A percentile compares a stretch with the other conserved stretches of the same genome.
These are phyloP conservation scores for Catharus bicknelli DNA, from an alignment of 2,113 vertebrate genomes.

Conservation along the genomic window DNA sequence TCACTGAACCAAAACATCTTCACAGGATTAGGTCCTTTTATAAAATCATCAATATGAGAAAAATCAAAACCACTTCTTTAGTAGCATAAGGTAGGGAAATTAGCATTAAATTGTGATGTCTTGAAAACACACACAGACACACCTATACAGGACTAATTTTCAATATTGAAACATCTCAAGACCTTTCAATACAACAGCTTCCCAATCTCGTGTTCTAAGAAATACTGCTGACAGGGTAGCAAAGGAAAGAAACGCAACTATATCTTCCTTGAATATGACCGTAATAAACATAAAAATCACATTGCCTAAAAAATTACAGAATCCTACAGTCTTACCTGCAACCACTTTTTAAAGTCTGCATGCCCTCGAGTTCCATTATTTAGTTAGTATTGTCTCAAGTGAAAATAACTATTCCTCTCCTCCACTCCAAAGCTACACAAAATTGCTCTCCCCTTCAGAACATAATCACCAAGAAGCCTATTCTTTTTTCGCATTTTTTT, in stretches of 20 bases:
- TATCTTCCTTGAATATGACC: neutral
- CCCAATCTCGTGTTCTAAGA: neutral
- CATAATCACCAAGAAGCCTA: neutral
- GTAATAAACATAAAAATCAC: neutral
- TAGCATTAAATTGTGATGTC: neutral
- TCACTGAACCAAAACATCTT: neutral
- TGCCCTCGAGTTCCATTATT: neutral
- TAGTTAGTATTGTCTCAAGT: neutral
- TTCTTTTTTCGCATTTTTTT: neutral
- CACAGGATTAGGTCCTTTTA: neutral
- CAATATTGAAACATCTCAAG: neutral
- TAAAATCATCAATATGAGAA: neutral
- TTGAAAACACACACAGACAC: neutral
- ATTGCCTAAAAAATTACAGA: neutral
- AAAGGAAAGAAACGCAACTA: neutral
- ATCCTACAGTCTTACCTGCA: neutral
- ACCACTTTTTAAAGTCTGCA: neutral
- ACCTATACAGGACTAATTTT: neutral
- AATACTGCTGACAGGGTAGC: neutral
- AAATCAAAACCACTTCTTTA: neutral
- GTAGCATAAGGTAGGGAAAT: neutral
- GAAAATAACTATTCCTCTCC: neutral
- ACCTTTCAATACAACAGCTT: neutral
- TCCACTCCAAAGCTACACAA: neutral
- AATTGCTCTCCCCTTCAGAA: neutral